A percentile compares a stretch with the other conserved stretches of the same genome.
Conservation (phyloP, 1,140 invertebrate species). For the Pseudomyrmex cubaensis region DNA sequence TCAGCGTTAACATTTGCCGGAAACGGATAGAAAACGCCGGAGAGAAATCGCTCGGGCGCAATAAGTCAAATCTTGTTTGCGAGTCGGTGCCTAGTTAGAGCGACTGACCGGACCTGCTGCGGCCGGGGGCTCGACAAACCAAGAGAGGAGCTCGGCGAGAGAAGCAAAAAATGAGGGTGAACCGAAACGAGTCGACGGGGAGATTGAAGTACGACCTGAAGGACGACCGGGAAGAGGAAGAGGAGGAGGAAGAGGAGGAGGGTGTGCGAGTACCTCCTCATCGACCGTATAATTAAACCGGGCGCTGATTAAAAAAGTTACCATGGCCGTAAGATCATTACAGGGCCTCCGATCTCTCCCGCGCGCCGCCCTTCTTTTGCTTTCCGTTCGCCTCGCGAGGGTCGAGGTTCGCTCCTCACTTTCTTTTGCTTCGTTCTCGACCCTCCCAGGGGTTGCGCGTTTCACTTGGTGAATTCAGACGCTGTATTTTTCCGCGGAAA, state of each 20-base stretch:
- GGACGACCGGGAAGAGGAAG: conserved; percentile 32
- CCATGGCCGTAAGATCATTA: conserved; percentile 84
- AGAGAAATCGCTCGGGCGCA: conserved; percentile 81
- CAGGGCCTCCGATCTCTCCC: conserved; percentile 76
- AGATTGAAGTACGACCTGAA: conserved; percentile 63
- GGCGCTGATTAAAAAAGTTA: conserved; percentile 85
- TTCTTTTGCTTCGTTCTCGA: conserved; percentile 59
- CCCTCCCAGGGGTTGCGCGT: conserved; percentile 61
- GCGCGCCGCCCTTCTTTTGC: conserved; percentile 17
- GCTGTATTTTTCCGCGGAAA: conserved; percentile 56
- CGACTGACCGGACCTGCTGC: conserved; percentile 75
- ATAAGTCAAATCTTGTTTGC: conserved; percentile 85
- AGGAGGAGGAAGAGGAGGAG: background rate
- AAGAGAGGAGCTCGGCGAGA: conserved; percentile 54
- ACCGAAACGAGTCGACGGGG: conserved; percentile 61
- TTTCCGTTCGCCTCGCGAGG: conserved; percentile 14
- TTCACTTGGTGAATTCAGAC: conserved; percentile 56
- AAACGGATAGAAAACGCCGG: conserved; percentile 53
- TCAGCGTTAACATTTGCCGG: background rate
- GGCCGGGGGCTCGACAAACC: conserved; percentile 70
- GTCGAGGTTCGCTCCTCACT: conserved; percentile 60
- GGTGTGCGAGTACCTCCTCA: conserved; percentile 78
- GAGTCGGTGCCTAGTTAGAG: conserved; percentile 81
- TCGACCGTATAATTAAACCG: conserved; percentile 85
- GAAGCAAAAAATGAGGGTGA: conserved; percentile 37